Conservation (phyloP, 2,113 vertebrate species). For the Ceyx melanurus region DNA sequence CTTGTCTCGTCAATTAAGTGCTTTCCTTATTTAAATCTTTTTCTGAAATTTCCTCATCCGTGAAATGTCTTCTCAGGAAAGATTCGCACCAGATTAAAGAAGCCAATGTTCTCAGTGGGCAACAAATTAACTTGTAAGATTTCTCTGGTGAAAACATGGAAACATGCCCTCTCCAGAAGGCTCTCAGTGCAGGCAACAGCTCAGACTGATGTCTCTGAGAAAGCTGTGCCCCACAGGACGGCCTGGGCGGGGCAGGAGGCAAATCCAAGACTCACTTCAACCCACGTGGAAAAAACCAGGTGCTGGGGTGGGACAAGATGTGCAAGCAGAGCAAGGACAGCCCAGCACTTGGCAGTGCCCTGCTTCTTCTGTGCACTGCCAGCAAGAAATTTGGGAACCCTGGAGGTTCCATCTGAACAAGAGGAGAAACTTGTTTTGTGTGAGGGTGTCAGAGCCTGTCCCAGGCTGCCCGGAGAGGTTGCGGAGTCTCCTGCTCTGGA, state of each 20-base stretch:
- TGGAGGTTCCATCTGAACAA: too few relatives aligned
- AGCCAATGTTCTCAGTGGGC: not conserved
- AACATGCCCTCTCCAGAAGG: not conserved
- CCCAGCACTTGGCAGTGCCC: not conserved
- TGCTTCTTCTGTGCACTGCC: rapidly evolving
- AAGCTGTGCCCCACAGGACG: rapidly evolving
- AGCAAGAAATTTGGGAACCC: rapidly evolving
- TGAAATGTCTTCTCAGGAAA: not conserved
- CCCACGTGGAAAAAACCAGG: rapidly evolving
- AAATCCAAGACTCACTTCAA: rapidly evolving
- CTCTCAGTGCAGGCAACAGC: not conserved
- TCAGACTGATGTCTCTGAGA: rapidly evolving
- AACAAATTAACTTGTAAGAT: not conserved
- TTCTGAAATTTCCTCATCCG: not conserved
- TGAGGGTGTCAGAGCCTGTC: not conserved
- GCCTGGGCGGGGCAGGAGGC: not conserved
- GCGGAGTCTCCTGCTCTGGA: not conserved
- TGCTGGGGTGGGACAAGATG: rapidly evolving
- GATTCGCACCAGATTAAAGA: not conserved
- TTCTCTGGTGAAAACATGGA: not conserved
- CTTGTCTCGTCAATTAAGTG: not conserved
- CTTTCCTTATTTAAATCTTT: not conserved
- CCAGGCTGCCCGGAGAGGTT: not conserved
- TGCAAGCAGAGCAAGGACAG: not conserved
- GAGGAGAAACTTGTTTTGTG: not conserved